These are phyloP conservation scores for Ceyx erithaca DNA, from an alignment of 2,797 vertebrate genomes.

Conservation along the genomic window DNA sequence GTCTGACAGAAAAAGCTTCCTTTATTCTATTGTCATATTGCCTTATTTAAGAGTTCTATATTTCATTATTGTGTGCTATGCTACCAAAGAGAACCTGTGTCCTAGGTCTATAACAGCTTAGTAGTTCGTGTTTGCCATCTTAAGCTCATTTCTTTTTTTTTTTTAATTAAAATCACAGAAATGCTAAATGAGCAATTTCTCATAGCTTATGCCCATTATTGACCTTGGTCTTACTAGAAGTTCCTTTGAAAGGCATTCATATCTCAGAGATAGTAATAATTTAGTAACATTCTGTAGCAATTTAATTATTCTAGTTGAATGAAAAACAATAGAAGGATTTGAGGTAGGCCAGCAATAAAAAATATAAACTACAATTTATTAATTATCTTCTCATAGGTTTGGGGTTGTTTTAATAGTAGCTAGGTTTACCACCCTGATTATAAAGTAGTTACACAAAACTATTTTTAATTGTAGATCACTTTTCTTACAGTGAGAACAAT, in stretches of 20 bases:
- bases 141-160: conserved; percentile 18
- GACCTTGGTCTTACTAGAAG: not conserved
- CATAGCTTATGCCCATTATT: not conserved
- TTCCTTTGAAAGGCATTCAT: not conserved
- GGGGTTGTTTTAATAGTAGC: not conserved
- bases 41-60: not conserved
- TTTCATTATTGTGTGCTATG: not conserved
- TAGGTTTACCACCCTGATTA: not conserved
- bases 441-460: not conserved
- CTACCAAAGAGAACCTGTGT: not conserved
- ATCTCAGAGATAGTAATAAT: not conserved
- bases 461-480: not conserved
- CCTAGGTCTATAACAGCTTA: not conserved
- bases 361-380: not conserved
- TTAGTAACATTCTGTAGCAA: not conserved
- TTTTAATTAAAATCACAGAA: conserved; percentile 53
- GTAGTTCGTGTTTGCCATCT: not conserved
- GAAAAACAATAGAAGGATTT: not conserved
- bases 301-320: not conserved
- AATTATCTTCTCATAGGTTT: not conserved
- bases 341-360: not conserved
- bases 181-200: not conserved
- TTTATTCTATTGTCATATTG: not conserved
- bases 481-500: not conserved
- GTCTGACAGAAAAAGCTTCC: not conserved